Evolutionary conservation across 1,140 invertebrate species (phyloP).

Genomic region (Drosophila kikkawai): DNA sequence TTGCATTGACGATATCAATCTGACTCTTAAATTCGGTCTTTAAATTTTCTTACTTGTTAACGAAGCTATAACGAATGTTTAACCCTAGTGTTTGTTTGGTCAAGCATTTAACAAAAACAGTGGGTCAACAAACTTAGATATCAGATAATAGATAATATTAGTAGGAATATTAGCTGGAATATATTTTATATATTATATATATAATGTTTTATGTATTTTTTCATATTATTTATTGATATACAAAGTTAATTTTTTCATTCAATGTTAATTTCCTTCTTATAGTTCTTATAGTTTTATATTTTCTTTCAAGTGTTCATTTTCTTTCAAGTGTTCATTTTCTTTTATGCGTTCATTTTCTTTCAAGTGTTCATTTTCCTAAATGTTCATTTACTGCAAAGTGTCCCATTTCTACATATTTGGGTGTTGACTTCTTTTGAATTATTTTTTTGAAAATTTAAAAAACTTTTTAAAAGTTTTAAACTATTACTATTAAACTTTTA

Average conservation of each 20-base stretch:
- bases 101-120: slow-evolving; percentile 14
- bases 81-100: slow-evolving; percentile 1
- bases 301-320: background rate
- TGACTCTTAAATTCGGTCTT: slow-evolving; percentile 13
- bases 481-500: too few species aligned
- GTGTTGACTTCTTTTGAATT: too few species aligned
- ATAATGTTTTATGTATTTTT: too few species aligned
- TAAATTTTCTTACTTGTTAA: slow-evolving; percentile 10
- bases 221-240: too few species aligned
- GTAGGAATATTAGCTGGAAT: background rate
- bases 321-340: background rate
- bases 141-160: slow-evolving; percentile 3
- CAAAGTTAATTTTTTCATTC: background rate
- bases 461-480: too few species aligned
- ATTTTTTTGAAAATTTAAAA: too few species aligned
- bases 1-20: slow-evolving; percentile 30
- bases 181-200: too few species aligned
- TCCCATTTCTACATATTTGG: too few species aligned
- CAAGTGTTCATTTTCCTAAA: background rate
- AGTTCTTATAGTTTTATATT: background rate
- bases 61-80: slow-evolving; percentile 16
- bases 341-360: background rate
- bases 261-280: background rate
- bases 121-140: slow-evolving; percentile 2
- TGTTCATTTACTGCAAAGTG: background rate